phyloP scores from a whole-genome alignment of 1,140 invertebrate genomes.

The Thaumatotibia leucotreta region DNA sequence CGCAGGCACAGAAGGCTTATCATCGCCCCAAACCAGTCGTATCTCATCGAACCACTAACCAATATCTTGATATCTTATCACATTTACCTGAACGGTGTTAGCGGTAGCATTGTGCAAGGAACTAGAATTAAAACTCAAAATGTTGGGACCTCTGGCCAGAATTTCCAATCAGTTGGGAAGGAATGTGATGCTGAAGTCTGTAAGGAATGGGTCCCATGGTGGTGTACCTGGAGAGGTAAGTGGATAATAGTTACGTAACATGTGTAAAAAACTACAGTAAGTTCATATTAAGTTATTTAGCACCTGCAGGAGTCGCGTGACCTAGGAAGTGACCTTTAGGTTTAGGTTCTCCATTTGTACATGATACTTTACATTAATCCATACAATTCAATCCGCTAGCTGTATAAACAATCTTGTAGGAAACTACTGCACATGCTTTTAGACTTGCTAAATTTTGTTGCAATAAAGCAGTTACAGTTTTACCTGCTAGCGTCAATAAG shows the following conservation, averaged over 20 bases:
- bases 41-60: slow-evolving; percentile 34
- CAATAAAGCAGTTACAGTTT: too few species aligned
- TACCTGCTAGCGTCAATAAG: background rate
- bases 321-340: background rate
- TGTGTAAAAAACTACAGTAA: background rate
- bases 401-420: too few species aligned
- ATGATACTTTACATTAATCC: too few species aligned
- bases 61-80: slow-evolving; percentile 57
- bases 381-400: too few species aligned
- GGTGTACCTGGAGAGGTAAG: slow-evolving; percentile 81
- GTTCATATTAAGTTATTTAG: too few species aligned
- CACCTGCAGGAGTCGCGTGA: background rate
- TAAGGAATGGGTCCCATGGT: slow-evolving; percentile 78
- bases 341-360: background rate
- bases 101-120: background rate
- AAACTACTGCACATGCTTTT: too few species aligned
- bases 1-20: slow-evolving; percentile 24
- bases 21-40: slow-evolving; percentile 26
- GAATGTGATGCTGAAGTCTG: slow-evolving; percentile 71
- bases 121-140: slow-evolving; percentile 32
- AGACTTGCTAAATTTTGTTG: too few species aligned
- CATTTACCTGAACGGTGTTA: slow-evolving; percentile 39
- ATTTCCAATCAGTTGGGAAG: slow-evolving; percentile 56
- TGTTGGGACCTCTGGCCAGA: slow-evolving; percentile 47
- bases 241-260: slow-evolving; percentile 39